A percentile compares a stretch with the other conserved stretches of the same genome.
Conservation (phyloP, 2,797 vertebrate genomes). For the Sternotherus odoratus region DNA sequence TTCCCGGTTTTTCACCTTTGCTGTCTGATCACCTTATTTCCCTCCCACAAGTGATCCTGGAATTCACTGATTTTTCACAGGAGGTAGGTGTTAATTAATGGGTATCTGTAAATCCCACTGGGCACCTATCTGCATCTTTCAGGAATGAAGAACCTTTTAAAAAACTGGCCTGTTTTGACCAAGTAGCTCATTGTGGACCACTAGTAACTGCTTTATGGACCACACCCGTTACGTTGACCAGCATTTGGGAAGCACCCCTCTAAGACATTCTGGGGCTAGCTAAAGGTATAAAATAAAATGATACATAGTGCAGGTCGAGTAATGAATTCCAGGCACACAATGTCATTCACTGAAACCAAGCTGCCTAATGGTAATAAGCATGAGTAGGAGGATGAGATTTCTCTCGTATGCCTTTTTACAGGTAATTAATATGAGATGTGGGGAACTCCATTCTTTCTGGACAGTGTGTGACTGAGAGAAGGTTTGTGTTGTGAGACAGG, state of each 20-base stretch:
- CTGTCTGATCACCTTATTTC: too few relatives aligned
- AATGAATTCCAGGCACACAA: conserved; percentile 39
- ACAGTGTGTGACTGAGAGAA: conserved; percentile 2
- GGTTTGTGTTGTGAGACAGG: not conserved
- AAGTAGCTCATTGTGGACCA: not conserved
- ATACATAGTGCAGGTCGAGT: not conserved
- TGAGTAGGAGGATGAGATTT: conserved; percentile 60
- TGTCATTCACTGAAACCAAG: conserved; percentile 20
- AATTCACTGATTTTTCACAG: not conserved
- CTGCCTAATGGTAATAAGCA: conserved; percentile 47
- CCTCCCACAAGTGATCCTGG: not conserved
- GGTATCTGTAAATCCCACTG: not conserved
- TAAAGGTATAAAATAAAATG: not conserved
- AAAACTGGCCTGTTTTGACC: accelerated
- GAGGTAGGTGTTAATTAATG: accelerated
- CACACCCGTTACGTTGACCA: not conserved
- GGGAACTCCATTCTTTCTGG: conserved; percentile 48
- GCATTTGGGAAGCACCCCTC: not conserved
- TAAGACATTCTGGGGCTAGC: not conserved
- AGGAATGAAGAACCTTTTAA: not conserved
- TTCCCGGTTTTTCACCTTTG: too few relatives aligned
- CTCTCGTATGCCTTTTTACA: conserved; percentile 59
- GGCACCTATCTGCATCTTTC: not conserved
- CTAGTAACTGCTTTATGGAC: accelerated
- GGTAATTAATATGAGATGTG: conserved; percentile 60